phyloP scores from a whole-genome alignment of 2,797 vertebrate genomes.

The Syndactyla subalaris region DNA sequence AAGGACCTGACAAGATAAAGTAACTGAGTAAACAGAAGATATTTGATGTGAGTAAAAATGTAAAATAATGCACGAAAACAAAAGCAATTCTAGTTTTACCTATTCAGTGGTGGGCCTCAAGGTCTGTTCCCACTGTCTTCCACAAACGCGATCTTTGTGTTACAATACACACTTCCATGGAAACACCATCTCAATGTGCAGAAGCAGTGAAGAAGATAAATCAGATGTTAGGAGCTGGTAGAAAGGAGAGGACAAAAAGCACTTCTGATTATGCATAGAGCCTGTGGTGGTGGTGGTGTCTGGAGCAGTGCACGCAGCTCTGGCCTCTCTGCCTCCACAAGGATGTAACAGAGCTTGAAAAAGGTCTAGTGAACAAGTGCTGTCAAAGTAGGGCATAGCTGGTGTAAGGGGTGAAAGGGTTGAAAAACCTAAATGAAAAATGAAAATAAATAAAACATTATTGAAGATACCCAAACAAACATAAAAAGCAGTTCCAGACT shows the following conservation, averaged over 20 bases:
- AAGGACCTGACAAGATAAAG: slow-evolving; percentile 23
- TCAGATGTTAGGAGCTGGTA: neutral
- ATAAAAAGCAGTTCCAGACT: neutral
- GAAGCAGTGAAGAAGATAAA: neutral
- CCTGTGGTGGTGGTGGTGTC: neutral
- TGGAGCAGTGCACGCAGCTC: neutral
- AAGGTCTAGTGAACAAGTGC: neutral
- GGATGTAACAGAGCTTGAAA: neutral
- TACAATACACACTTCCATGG: neutral
- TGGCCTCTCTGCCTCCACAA: neutral
- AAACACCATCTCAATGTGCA: neutral
- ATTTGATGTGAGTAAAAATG: neutral
- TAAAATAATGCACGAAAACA: neutral
- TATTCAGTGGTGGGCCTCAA: neutral
- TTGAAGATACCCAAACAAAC: neutral
- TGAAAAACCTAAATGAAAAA: neutral
- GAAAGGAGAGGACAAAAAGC: neutral
- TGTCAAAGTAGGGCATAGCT: neutral
- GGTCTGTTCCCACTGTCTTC: neutral
- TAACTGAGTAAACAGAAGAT: neutral
- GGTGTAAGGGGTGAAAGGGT: neutral
- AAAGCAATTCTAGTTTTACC: neutral
- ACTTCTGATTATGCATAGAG: neutral
- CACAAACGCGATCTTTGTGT: neutral
- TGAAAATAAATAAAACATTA: neutral